phyloP scores from a whole-genome alignment of 1,140 invertebrate genomes.

The Telenomus remus region DNA sequence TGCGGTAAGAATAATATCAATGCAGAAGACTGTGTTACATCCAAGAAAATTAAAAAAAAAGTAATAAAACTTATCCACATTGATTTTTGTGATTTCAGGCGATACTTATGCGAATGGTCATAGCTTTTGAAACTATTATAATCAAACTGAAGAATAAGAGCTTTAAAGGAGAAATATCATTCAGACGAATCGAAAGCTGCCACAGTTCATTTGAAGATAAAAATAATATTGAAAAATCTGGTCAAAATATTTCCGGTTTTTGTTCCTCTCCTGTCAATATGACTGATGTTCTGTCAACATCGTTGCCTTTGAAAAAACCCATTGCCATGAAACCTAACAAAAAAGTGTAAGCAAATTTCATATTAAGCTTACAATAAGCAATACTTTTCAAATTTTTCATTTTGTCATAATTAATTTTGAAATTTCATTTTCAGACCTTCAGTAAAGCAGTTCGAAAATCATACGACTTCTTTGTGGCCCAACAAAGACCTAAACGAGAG shows the following conservation, averaged over 20 bases:
- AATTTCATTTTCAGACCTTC: too few relatives aligned
- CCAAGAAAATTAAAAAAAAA: background rate
- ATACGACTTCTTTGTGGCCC: background rate
- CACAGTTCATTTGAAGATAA: slow-evolving; percentile 12
- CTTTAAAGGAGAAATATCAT: slow-evolving; percentile 49
- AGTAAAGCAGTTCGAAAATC: too few relatives aligned
- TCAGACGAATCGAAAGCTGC: slow-evolving; percentile 59
- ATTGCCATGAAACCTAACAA: background rate
- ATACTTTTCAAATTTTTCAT: too few relatives aligned
- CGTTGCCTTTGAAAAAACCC: background rate
- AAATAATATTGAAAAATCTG: background rate
- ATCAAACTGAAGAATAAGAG: slow-evolving; percentile 39
- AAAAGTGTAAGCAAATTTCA: background rate
- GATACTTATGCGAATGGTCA: slow-evolving; percentile 55
- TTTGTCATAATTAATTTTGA: too few relatives aligned
- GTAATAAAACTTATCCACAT: background rate
- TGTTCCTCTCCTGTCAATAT: too few relatives aligned
- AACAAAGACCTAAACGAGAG: slow-evolving; percentile 59
- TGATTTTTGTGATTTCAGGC: slow-evolving; percentile 50
- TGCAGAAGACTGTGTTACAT: too few relatives aligned
- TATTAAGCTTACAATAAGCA: too few relatives aligned
- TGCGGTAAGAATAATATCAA: slow-evolving; percentile 58
- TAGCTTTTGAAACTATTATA: slow-evolving; percentile 64
- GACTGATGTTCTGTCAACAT: too few relatives aligned
- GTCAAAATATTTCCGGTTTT: too few relatives aligned